Base-by-base conservation (phyloP, 2,888 invertebrate genomes). In the Rotaria socialis region DNA sequence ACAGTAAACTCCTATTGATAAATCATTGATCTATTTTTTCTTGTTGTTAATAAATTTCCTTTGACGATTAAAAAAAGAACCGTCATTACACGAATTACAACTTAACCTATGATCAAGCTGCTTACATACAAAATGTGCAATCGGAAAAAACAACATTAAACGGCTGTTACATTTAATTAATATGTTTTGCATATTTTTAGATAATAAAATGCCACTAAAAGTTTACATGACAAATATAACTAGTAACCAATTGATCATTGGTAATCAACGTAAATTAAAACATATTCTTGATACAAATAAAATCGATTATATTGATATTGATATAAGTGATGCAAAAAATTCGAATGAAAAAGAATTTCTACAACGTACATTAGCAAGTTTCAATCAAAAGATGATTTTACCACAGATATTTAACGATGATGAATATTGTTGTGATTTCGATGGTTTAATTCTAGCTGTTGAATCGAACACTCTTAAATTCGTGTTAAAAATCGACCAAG, bases 331-430 rank as follows among this genome's bases (percentile, higher is more conserved):
- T 75, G 24, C 43, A 47, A 75, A 75, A 10, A 19, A 75, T 41
- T 16, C 47, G 7, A 24, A 75, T 43, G 75, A 75, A 75, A 75
- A 75, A 43, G 75, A 75, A 75, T 75, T 75, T 75, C 47, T 75
- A 75, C 75, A 47, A 75, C 41, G 47, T 10, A 47, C 24, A 24
- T 75, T 75, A 47, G 7, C 24, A 8, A 6, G 2, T 24, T n/a
- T 8, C 22, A 75, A 75, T 43, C 47, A 43, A 47, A 75, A 75
- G 24, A n/a, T 75, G n/a, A 75, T 14, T 11, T 47, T 75, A 75
- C 75, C 75, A 24, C 43, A 47, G 10, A 47, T 75, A 41, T 75
- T 75, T 43, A 75, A 41, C n/a, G 19, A 47, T 75, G 75, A 75
- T 47, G 6, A 75, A 75, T 47, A 43, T 75, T 75, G 75, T 75